Conservation (phyloP, 1,140 invertebrate species). For the Procambarus clarkii region DNA sequence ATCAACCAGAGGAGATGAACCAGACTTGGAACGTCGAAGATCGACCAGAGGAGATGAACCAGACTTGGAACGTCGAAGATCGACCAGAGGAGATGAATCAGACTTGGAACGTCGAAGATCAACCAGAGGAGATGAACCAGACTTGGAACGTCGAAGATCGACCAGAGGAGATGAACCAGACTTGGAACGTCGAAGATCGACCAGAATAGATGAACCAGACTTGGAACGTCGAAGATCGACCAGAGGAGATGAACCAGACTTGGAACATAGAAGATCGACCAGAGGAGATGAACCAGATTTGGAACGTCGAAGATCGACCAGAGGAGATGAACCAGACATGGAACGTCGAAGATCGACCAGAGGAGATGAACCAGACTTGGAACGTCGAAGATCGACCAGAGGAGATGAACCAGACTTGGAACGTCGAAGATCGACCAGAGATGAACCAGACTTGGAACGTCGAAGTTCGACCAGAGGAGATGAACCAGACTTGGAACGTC, state of each 20-base stretch:
- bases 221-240: too few relatives aligned
- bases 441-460: slow-evolving; percentile 8
- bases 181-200: too few relatives aligned
- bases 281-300: background rate
- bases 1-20: too few relatives aligned
- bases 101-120: background rate
- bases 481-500: background rate
- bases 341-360: slow-evolving; percentile 5
- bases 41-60: too few relatives aligned
- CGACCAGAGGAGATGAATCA: too few relatives aligned
- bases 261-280: slow-evolving; percentile 11
- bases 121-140: background rate
- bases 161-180: too few relatives aligned
- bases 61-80: too few relatives aligned
- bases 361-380: background rate
- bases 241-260: background rate
- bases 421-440: slow-evolving; percentile 11
- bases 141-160: too few relatives aligned
- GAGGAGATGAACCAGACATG: background rate
- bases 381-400: background rate
- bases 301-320: slow-evolving; percentile 21
- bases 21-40: too few relatives aligned
- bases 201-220: too few relatives aligned
- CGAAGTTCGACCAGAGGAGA: background rate
- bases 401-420: background rate